Base-by-base conservation (phyloP, 2,797 vertebrate species). In the Odontamblyopus rebecca region DNA sequence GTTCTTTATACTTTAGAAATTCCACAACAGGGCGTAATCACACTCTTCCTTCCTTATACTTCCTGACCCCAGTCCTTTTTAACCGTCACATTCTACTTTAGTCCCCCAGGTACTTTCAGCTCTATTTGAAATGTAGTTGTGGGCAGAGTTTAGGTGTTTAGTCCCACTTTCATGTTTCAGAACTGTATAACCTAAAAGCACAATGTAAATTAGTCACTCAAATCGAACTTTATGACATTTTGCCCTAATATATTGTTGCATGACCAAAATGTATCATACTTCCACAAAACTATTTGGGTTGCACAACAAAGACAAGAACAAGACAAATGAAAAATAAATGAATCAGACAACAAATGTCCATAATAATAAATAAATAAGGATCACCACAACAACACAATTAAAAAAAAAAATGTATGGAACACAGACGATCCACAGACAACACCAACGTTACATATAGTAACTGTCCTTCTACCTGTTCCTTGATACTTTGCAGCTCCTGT, bases 401-500 rank as follows among this genome's bases (percentile, higher is more conserved):
- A 19, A 75, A 64, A 74, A 73, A 15, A 66, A 50, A 69, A 50
- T 65, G 27, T 35, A 76, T 48, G 74, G 80, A 70, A 41, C 62
- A 84, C 53, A 81, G 73, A 61, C 80, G 62, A 77, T 53, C 26
- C 79, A 82, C 59, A 26, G 77, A 65, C 48, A 67, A 32, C 11
- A 32, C 30, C 48, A 29, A 51, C 27, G 18, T 3, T 18, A 32
- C 48, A 67, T 53, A 32, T 67, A 48, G 44, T 15, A 53, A 67
- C 5, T 32, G 65, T 82, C 73, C 81, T 75, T 91, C 87, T 93
- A 93, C 92, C 50, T 99, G 98, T 61, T 99, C 97, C 92, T 99
- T 99, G 88, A 99, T 99, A 87, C 85, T 98, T 83, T 99, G 98
- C 80, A 99, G 90, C 86, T 99, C 98, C 80, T 98, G 96, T 83